Conservation (phyloP, 2,797 vertebrate genomes). For the Carduelis carduelis region DNA sequence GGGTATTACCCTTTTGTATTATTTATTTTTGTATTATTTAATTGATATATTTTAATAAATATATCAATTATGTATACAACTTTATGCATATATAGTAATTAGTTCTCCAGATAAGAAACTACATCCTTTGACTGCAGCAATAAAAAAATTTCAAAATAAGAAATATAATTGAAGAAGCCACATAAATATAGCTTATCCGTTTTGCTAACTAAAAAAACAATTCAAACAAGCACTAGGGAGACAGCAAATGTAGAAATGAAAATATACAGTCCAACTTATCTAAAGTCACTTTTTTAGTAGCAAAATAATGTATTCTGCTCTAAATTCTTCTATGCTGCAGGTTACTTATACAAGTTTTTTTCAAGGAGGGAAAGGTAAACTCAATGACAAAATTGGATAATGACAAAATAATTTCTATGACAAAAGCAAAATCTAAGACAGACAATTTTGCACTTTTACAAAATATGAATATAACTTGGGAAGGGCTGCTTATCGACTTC, state of each 20-base stretch:
- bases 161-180: not conserved
- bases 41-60: not conserved
- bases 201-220: not conserved
- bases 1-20: not conserved
- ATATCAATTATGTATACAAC: not conserved
- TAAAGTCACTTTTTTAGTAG: not conserved
- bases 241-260: not conserved
- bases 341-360: not conserved
- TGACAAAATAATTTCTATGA: not conserved
- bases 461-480: not conserved
- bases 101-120: not conserved
- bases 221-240: not conserved
- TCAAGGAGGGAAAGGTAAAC: not conserved
- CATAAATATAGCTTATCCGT: not conserved
- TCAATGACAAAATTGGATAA: not conserved
- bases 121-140: not conserved
- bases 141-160: not conserved
- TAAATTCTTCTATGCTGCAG: not conserved
- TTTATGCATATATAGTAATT: not conserved
- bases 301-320: not conserved
- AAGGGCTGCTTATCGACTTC: not conserved
- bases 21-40: not conserved
- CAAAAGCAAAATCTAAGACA: not conserved
- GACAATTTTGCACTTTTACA: not conserved
- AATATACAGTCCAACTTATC: not conserved